Percentiles rank a stretch among this genome's conserved stretches.
phyloP scores from a whole-genome alignment of 2,797 vertebrate species.

The Acanthurus leucopareius region DNA sequence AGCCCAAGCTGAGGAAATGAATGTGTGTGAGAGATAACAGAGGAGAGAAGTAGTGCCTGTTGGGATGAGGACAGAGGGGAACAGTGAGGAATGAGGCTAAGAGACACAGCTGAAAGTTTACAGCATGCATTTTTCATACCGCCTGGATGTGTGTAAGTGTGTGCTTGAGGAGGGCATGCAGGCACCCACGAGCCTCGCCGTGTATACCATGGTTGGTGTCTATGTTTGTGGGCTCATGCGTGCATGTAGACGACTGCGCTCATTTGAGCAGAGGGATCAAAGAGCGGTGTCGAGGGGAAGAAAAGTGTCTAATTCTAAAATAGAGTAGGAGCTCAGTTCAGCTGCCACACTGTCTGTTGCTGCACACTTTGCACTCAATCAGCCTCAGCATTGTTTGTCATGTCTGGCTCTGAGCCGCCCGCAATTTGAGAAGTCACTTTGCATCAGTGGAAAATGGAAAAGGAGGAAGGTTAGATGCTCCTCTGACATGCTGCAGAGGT shows the following conservation, averaged over 20 bases:
- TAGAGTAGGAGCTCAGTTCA: constrained; percentile 54
- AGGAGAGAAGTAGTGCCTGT: constrained; percentile 26
- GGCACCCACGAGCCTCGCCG: constrained; percentile 24
- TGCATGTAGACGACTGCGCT: constrained; percentile 65
- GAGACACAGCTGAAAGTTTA: constrained; percentile 69
- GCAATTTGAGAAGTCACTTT: constrained; percentile 56
- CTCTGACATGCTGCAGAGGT: constrained; percentile 20
- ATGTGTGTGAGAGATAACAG: constrained; percentile 48
- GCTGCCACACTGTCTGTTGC: constrained; percentile 54
- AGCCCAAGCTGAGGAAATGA: constrained; percentile 41
- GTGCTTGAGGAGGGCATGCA: constrained; percentile 16
- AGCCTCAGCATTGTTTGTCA: constrained; percentile 62
- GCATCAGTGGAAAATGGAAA: constrained; percentile 42
- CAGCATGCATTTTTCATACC: constrained; percentile 78
- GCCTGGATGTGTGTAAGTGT: constrained; percentile 41
- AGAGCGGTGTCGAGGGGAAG: constrained; percentile 41
- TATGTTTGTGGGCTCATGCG: constrained; percentile 40
- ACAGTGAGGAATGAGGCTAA: constrained; percentile 54
- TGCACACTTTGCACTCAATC: constrained; percentile 63
- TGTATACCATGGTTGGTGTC: constrained; percentile 29
- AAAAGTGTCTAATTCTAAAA: constrained; percentile 65
- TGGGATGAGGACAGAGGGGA: constrained; percentile 32
- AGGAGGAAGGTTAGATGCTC: constrained; percentile 30
- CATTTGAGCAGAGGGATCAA: constrained; percentile 47
- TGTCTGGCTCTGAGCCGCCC: constrained; percentile 51